phyloP scores from a whole-genome alignment of 2,797 vertebrate species.

The Mastacembelus armatus region DNA sequence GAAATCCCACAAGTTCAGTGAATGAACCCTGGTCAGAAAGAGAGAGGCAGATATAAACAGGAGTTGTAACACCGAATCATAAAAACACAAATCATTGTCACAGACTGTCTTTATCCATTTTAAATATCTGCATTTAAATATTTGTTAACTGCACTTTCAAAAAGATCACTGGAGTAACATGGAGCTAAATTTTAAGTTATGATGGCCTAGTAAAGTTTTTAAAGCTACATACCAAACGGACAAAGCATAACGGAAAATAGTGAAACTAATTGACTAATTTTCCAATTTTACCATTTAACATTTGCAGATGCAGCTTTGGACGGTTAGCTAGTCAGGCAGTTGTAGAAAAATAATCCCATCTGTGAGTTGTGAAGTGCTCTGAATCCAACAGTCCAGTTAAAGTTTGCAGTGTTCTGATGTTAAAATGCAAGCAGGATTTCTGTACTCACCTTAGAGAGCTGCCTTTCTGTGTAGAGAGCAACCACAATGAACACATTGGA shows the following conservation, averaged over 20 bases:
- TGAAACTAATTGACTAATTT: conserved; percentile 65
- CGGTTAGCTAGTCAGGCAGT: conserved; percentile 42
- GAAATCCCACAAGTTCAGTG: conserved; percentile 84
- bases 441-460: conserved; percentile 83
- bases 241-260: conserved; percentile 49
- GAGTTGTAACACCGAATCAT: conserved; percentile 15
- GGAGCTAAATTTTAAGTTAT: conserved; percentile 29
- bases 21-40: conserved; percentile 81
- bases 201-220: conserved; percentile 47
- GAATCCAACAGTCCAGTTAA: conserved; percentile 37
- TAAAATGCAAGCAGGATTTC: conserved; percentile 9
- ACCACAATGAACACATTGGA: conserved; percentile 82
- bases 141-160: conserved; percentile 21
- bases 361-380: conserved; percentile 34
- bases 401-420: conserved; percentile 26
- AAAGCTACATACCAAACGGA: conserved; percentile 46
- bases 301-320: conserved; percentile 43
- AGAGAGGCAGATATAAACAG: conserved; percentile 21
- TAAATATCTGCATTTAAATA: conserved; percentile 3
- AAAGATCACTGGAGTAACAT: not conserved
- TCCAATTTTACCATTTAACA: conserved; percentile 47
- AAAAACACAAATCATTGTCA: not conserved
- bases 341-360: conserved; percentile 60
- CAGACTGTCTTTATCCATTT: too few species aligned
- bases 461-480: conserved; percentile 84